These are phyloP conservation scores for Gyps fulvus DNA, from an alignment of 2,113 vertebrate genomes.

Conservation along the genomic window DNA sequence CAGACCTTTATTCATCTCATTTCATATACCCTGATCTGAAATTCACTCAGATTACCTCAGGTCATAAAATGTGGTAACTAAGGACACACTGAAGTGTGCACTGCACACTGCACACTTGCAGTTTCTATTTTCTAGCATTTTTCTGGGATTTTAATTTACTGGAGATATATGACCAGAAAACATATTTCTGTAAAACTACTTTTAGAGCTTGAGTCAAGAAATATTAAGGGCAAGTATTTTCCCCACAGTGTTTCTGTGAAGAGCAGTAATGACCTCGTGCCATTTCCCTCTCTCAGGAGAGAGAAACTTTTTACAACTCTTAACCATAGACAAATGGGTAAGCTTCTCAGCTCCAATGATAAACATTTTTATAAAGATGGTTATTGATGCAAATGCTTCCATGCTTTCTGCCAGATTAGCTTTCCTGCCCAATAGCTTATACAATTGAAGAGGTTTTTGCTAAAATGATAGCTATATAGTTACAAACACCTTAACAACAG, in stretches of 20 bases:
- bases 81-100: slow-evolving; percentile 12
- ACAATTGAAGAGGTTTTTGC: background rate
- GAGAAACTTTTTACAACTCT: background rate
- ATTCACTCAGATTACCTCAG: slow-evolving; percentile 29
- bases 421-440: background rate
- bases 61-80: slow-evolving; percentile 6
- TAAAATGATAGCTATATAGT: background rate
- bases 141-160: slow-evolving; percentile 34
- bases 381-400: slow-evolving; percentile 8
- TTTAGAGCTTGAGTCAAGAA: background rate
- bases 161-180: background rate
- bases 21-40: slow-evolving; percentile 6
- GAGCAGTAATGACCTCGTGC: background rate
- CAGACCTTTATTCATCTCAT: slow-evolving; percentile 32
- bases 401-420: background rate
- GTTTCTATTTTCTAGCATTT: slow-evolving; percentile 32
- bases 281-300: background rate
- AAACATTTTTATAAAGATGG: background rate
- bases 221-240: background rate
- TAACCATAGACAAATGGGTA: background rate
- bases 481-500: background rate
- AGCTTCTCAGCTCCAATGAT: background rate
- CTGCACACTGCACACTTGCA: background rate
- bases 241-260: background rate
- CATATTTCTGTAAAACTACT: background rate